A percentile compares a stretch with the other conserved stretches of the same genome.
phyloP scores from a whole-genome alignment of 1,140 invertebrate species.

The Tetramorium alpestre region DNA sequence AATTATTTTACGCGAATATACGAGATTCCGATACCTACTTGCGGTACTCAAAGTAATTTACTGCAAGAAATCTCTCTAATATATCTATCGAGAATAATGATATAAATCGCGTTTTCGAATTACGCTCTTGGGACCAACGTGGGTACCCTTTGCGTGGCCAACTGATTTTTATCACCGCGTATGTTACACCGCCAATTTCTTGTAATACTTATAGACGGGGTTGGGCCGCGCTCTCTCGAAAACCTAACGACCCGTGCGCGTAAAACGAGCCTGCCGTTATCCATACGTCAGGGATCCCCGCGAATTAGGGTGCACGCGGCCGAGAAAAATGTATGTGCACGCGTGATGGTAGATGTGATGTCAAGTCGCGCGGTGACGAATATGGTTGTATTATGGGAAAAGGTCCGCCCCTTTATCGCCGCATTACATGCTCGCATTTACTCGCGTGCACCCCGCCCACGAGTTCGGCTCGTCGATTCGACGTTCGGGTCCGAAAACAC shows the following conservation, averaged over 20 bases:
- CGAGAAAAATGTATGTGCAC: slow-evolving; percentile 46
- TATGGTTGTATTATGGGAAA: slow-evolving; percentile 27
- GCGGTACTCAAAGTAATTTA: slow-evolving; percentile 1
- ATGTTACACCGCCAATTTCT: slow-evolving; percentile 65
- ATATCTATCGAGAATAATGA: slow-evolving; percentile 58
- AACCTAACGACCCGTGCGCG: slow-evolving; percentile 64
- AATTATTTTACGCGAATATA: neutral
- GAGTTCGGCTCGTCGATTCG: neutral
- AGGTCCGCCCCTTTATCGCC: slow-evolving; percentile 36
- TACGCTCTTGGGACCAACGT: slow-evolving; percentile 48
- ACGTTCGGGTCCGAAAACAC: neutral
- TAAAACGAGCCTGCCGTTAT: slow-evolving; percentile 37
- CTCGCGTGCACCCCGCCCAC: neutral
- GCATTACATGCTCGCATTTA: slow-evolving; percentile 48
- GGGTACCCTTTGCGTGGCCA: slow-evolving; percentile 58
- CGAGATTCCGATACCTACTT: neutral
- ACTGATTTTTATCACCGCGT: slow-evolving; percentile 73
- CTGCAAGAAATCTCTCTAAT: neutral
- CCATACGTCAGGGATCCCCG: neutral
- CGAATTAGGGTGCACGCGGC: slow-evolving; percentile 55
- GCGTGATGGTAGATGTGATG: neutral
- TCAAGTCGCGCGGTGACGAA: slow-evolving; percentile 43
- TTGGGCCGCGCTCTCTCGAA: slow-evolving; percentile 27
- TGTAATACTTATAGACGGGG: slow-evolving; percentile 49
- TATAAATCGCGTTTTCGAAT: slow-evolving; percentile 46